phyloP scores from a whole-genome alignment of 2,888 invertebrate species.

The Leptothorax acervorum region DNA sequence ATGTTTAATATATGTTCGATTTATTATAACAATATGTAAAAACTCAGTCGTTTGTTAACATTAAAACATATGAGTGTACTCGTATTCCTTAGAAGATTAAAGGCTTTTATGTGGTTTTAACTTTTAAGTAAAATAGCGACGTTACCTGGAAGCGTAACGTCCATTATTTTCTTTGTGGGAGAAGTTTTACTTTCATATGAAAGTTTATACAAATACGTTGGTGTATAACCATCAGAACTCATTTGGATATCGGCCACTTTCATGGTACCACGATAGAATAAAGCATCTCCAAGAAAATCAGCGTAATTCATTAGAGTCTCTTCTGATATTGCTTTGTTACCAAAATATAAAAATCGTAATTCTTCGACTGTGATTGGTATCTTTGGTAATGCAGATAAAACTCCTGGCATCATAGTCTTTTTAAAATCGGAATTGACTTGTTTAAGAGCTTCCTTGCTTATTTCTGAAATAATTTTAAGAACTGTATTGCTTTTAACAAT shows the following conservation, averaged over 20 bases:
- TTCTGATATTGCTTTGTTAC: constrained; percentile 62
- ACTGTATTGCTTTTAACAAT: background rate
- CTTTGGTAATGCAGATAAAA: background rate
- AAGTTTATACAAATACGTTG: constrained; percentile 80
- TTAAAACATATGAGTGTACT: background rate
- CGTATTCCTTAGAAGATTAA: background rate
- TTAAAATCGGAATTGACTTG: constrained; percentile 66
- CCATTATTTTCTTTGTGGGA: constrained; percentile 60
- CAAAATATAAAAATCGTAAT: constrained; percentile 76
- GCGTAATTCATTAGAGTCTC: constrained; percentile 63
- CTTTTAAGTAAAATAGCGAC: background rate
- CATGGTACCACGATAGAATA: constrained; percentile 75
- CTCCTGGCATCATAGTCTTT: constrained; percentile 25
- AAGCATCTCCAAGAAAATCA: constrained; percentile 70
- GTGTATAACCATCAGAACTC: background rate
- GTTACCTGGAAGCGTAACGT: constrained; percentile 73
- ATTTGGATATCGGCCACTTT: constrained; percentile 73
- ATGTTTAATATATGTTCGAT: background rate
- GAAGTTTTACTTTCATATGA: constrained; percentile 73
- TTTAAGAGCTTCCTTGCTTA: constrained; percentile 44
- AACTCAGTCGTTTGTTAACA: background rate
- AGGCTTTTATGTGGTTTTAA: background rate
- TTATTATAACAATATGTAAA: background rate
- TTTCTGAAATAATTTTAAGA: constrained; percentile 5
- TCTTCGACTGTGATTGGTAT: constrained; percentile 63